Evolutionary conservation across 2,888 invertebrate genomes (phyloP).

Genomic region (Drosophila mettleri): DNA sequence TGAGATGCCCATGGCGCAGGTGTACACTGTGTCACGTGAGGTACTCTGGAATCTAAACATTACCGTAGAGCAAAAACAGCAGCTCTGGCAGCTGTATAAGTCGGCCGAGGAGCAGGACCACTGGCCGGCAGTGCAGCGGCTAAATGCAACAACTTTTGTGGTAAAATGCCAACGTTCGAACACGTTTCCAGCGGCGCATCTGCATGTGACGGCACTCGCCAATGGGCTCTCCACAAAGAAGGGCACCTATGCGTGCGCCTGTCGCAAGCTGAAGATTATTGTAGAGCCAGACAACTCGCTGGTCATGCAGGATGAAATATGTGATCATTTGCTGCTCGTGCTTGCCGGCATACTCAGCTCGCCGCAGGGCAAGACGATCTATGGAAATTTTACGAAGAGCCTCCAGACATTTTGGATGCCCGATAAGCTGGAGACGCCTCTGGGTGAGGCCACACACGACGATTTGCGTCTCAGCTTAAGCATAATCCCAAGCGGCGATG

Average conservation of each 20-base stretch:
- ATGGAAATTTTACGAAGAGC: constrained; percentile 78
- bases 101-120: constrained; percentile 64
- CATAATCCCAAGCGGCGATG: constrained; percentile 60
- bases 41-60: constrained; percentile 82
- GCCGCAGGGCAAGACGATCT: constrained; percentile 69
- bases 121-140: constrained; percentile 81
- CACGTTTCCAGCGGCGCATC: constrained; percentile 80
- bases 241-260: constrained; percentile 79
- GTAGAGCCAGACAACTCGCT: constrained; percentile 83
- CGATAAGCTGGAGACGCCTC: constrained; percentile 66
- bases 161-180: constrained; percentile 81
- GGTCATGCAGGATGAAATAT: constrained; percentile 83
- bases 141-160: constrained; percentile 81
- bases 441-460: constrained; percentile 57
- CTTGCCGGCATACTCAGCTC: constrained; percentile 82
- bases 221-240: constrained; percentile 69
- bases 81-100: constrained; percentile 81
- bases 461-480: constrained; percentile 59
- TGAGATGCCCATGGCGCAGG: constrained; percentile 68
- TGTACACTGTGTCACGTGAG: constrained; percentile 74
- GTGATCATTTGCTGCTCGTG: constrained; percentile 83
- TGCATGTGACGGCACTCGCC: constrained; percentile 80
- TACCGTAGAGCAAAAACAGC: constrained; percentile 73
- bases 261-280: constrained; percentile 83
- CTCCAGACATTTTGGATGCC: constrained; percentile 82